phyloP scores from a whole-genome alignment of 2,797 vertebrate species.

The Kryptolebias ocellatus region DNA sequence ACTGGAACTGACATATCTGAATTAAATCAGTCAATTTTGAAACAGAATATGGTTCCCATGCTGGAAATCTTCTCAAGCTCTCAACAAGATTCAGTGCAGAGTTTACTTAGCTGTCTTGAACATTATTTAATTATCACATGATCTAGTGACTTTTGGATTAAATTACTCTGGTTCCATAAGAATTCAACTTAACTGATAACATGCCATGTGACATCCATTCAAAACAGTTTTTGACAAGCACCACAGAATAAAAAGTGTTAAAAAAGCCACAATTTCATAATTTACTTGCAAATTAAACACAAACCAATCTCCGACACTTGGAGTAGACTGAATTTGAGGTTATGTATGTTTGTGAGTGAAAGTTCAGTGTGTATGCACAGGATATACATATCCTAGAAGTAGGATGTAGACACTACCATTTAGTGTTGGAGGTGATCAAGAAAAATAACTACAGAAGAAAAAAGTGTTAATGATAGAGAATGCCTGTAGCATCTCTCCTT shows the following conservation, averaged over 20 bases:
- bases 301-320: conserved; percentile 23
- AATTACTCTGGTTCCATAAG: no score
- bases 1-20: no score
- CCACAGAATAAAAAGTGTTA: neutral
- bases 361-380: conserved; percentile 51
- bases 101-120: no score
- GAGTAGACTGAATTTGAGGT: conserved; percentile 4
- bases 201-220: no score
- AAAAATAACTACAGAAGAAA: conserved; percentile 75
- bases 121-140: no score
- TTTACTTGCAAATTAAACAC: conserved; percentile 21
- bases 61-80: no score
- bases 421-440: conserved; percentile 69
- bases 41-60: no score
- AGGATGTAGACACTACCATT: conserved; percentile 67
- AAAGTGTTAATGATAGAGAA: conserved; percentile 75
- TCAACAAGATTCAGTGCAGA: no score
- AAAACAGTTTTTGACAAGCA: no score
- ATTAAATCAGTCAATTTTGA: no score
- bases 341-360: conserved; percentile 50
- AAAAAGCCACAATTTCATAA: neutral
- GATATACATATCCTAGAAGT: conserved; percentile 70
- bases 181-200: no score
- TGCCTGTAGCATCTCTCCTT: conserved; percentile 63
- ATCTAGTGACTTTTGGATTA: no score